phyloP scores from a whole-genome alignment of 2,888 invertebrate species.

The Lochmaea capreae region DNA sequence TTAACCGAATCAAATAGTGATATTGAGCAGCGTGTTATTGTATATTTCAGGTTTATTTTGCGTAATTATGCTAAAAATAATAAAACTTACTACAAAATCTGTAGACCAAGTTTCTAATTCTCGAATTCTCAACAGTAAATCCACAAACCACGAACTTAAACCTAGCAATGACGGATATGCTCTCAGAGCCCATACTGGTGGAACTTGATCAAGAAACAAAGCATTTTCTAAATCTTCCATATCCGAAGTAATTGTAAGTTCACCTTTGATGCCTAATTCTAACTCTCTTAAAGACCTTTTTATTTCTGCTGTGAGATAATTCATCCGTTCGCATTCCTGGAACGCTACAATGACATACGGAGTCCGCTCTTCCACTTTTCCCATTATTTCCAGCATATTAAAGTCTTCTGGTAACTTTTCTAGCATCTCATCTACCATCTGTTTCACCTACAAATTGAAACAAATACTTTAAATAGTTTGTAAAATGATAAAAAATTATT shows the following conservation, averaged over 20 bases:
- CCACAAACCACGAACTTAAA: constrained; percentile 92
- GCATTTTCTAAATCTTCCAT: constrained; percentile 97
- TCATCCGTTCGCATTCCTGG: constrained; percentile 97
- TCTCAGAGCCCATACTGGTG: constrained; percentile 85
- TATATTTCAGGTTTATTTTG: too few relatives aligned
- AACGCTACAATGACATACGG: constrained; percentile 96
- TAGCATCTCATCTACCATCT: constrained; percentile 93
- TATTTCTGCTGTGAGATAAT: constrained; percentile 90
- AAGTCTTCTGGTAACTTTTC: constrained; percentile 97
- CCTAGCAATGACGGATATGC: constrained; percentile 94
- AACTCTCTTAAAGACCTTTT: constrained; percentile 90
- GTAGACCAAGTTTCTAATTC: constrained; percentile 95
- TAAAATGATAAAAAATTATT: neutral
- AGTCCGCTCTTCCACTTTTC: constrained; percentile 94
- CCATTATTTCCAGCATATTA: constrained; percentile 95
- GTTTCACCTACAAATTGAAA: constrained; percentile 80
- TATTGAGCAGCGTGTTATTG: neutral
- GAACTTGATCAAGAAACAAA: constrained; percentile 93
- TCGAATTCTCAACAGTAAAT: constrained; percentile 85
- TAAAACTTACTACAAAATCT: constrained; percentile 85
- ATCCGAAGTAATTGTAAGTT: constrained; percentile 93
- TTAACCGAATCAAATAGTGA: constrained; percentile 21
- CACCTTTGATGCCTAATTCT: constrained; percentile 95
- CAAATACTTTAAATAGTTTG: neutral
- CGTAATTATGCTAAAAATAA: neutral